Evolutionary conservation across 2,113 vertebrate genomes (phyloP).

Genomic region (Fregetta grallaria): DNA sequence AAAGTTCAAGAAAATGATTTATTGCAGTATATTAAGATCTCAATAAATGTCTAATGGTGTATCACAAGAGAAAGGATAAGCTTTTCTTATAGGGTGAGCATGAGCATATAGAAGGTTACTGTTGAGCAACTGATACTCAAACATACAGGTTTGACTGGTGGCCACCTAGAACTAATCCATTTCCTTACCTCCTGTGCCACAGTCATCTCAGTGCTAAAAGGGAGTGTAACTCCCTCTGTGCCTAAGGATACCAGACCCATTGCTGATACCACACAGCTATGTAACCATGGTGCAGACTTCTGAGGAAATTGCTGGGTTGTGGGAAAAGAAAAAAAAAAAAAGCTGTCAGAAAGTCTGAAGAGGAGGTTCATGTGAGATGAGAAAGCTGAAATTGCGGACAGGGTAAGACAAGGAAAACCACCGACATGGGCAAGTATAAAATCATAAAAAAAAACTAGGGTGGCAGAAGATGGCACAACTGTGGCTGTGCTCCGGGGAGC

Average conservation of each 20-base stretch:
- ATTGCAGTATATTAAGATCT: not conserved
- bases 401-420: not conserved
- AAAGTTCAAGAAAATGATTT: not conserved
- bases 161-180: not conserved
- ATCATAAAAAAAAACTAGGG: not conserved
- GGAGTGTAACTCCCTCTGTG: not conserved
- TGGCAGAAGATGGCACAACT: not conserved
- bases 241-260: not conserved
- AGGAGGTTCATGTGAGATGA: not conserved
- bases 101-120: not conserved
- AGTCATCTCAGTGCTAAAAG: not conserved
- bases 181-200: not conserved
- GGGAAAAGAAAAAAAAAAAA: fast-evolving
- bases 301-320: not conserved
- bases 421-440: not conserved
- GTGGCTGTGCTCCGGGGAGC: not conserved
- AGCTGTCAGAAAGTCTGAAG: not conserved
- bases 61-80: not conserved
- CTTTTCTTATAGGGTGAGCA: not conserved
- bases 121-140: not conserved
- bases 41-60: not conserved
- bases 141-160: not conserved
- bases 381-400: not conserved
- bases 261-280: not conserved
- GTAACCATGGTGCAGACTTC: not conserved